Base-by-base conservation (phyloP, 2,797 vertebrate species). In the Antrozous pallidus region DNA sequence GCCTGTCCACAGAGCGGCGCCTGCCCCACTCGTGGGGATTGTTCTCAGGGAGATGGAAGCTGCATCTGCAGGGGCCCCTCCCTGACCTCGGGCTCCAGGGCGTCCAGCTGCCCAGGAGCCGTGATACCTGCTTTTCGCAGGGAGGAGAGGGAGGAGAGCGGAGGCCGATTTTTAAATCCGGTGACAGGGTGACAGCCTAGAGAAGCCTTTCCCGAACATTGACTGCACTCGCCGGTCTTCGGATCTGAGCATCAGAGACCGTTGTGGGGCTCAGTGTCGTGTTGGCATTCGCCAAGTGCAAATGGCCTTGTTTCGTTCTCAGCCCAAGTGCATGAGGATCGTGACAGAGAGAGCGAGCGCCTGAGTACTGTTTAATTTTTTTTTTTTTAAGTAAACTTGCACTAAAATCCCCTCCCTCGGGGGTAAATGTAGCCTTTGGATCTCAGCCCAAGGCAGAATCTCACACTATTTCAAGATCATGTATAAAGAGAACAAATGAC, bases 1-100 rank as follows among this genome's bases (percentile, higher is more conserved):
- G 88, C 93, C 94, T 92, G 94, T 58, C 80, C 71, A 7, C 31
- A 45, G 78, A 75, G 89, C 97, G 83, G 63, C 83, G 3, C 82
- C 54, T 71, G 31, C 95, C 82, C 92, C 93, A 12, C 61, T 12
- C 0, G 0, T 2, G 9, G 75, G 81, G 67, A 51, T 81, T 40
- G 49, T 10, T 93, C 85, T 11, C 5, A 83, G 96, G 86, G 63
- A 91, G 95, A 87, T 6, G 79, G 88, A 90, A 92, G 77, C 73
- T 14, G 42, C 16, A 0, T 33, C 51, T 85, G 51, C 42, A 26
- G 40, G 2, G 9, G n/a, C n/a, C 40, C 63, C 10, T 51, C 67
- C 16, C 0, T 1, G 73, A 49, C 8, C 5, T 6, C 67, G 70
- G 33, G 26, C 63, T 91, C 77, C 45, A 1, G 42, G 47, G 17